Base-by-base conservation (phyloP, 2,797 vertebrate species). In the Falco berigora region DNA sequence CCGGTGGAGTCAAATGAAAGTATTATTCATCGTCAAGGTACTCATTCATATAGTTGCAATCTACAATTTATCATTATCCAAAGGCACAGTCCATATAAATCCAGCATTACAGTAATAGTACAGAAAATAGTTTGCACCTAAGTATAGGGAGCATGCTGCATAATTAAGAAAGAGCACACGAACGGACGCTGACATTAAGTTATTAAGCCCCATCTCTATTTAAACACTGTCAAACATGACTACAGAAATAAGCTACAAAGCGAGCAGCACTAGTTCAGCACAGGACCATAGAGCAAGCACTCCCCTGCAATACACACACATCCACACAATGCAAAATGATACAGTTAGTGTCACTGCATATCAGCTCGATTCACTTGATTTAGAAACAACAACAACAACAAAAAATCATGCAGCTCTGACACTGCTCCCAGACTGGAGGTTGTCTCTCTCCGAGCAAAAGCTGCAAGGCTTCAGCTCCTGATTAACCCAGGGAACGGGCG, bases 241-340 rank as follows among this genome's bases (percentile, higher is more conserved):
- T 46, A n/a, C 2, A 80, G 94, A 72, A 28, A 90, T 36, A 86
- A 93, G 63, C 93, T 64, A 62, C 75, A 44, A 52, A 78, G 42
- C 67, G 4, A 96, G 36, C 85, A 79, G 93, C 6, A 42, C 85
- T 44, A 77, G 93, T 94, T 77, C 85, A 90, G 92, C 88, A 36
- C 93, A 71, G 97, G 92, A 97, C 94, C 27, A 6, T 1, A 9
- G 7, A 74, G 92, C 92, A 8, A 88, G 82, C 73, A 2, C 83
- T 89, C 8, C 97, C 81, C 94, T 96, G 96, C 96, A 96, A 90
- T 25, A 67, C 86, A 64, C 87, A 44, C 86, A 42, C 55, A 42
- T 12, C 44, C 88, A 55, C 73, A 50, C 82, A 34, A 42, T 16
- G 79, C 86, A 34, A 58, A 77, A 23, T 12, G 7, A 34, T 1